Percentiles rank a stretch among this genome's conserved stretches.
Evolutionary conservation across 2,113 vertebrate genomes (phyloP).

Genomic region (Bombycilla garrulus): DNA sequence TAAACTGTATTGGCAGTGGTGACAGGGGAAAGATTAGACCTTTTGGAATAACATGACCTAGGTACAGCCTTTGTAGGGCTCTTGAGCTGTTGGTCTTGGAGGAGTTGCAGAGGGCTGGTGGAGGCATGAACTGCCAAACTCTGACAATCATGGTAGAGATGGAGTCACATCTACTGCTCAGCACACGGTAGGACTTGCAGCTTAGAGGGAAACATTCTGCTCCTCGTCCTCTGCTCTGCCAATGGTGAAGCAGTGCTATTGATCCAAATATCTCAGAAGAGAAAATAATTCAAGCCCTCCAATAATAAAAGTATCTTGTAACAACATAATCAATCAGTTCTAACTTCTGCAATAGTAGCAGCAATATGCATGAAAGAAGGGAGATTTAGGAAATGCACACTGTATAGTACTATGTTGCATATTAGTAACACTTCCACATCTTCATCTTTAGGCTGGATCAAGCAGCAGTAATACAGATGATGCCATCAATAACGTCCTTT

Average conservation of each 20-base stretch:
- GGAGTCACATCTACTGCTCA: neutral
- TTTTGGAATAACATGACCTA: neutral
- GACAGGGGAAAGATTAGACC: neutral
- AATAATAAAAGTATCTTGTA: neutral
- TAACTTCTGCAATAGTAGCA: neutral
- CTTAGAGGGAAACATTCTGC: neutral
- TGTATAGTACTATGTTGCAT: neutral
- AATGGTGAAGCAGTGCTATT: neutral
- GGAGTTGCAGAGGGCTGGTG: neutral
- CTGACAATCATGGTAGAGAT: neutral
- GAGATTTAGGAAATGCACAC: neutral
- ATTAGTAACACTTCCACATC: neutral
- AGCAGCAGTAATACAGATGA: neutral
- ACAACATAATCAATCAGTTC: neutral
- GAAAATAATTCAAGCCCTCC: neutral
- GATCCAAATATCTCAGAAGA: neutral
- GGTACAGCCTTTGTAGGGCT: neutral
- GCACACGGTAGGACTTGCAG: neutral
- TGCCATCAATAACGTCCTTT: neutral
- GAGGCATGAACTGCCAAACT: neutral
- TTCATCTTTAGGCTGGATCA: neutral
- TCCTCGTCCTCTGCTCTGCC: fast-evolving
- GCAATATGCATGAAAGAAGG: neutral
- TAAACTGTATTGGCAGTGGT: neutral
- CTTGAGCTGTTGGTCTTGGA: neutral